Evolutionary conservation across 2,888 invertebrate genomes (phyloP), one percentile per base, ranked within the genome.

Genomic region (Xestoiulus laeticollis): DNA sequence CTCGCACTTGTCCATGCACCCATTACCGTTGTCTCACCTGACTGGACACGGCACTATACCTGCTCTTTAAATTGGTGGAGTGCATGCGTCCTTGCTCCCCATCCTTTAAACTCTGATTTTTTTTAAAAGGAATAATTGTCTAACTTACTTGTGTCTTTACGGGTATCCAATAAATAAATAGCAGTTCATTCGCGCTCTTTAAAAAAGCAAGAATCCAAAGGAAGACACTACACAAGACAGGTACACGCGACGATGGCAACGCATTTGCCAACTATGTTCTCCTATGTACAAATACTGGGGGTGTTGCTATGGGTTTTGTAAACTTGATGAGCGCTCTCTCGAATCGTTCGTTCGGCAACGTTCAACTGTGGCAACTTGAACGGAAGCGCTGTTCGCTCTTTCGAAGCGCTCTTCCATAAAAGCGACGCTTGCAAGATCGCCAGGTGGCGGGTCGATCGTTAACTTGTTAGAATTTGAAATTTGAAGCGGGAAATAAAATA

Each of bases 191-290:
- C 8, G 48, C n/a, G n/a, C 16, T 48, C 48, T 2, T 22, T 59
- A n/a, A 59, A n/a, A 59, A 4, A 59, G 59, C 12, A 4, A 59
- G 59, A 59, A 59, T 59, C 59, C 59, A n/a, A 59, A 12, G 59
- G 59, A 59, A 59, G 59, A 59, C 48, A 48, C 59, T n/a, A 59
- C 59, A 59, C 59, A n/a, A n/a, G 59, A 59, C 59, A 59, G 22
- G 59, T 59, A 59, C 59, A 59, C 59, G 59, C 59, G 59, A 59
- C 59, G 59, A 59, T 3, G 59, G 59, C 59, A 59, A 59, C 59
- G 59, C 59, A 59, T 59, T n/a, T 22, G 22, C 59, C 59, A n/a
- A 59, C 59, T 59, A 59, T 59, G 59, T 2, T 59, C 22, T n/a
- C 8, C 59, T n/a, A 59, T 59, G 59, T 59, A 59, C 59, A 59